Conservation (phyloP, 2,888 invertebrate genomes). For the Anoncus sp. region DNA sequence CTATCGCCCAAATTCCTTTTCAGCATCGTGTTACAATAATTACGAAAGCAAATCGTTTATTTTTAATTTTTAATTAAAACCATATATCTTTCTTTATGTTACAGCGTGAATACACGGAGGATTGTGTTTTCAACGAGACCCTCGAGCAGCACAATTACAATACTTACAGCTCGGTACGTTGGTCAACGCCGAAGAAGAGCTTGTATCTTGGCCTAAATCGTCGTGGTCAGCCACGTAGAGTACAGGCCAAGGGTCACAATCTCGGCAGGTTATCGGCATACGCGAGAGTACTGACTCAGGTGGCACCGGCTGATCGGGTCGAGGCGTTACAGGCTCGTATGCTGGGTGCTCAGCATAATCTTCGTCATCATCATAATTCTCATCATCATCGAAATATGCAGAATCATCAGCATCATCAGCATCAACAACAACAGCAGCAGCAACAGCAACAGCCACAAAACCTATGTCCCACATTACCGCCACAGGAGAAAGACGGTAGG, state of each 20-base stretch:
- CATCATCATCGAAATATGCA: constrained; percentile 66
- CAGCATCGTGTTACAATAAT: constrained; percentile 14
- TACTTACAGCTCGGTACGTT: constrained; percentile 91
- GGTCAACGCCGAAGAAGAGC: constrained; percentile 88
- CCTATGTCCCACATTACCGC: constrained; percentile 76
- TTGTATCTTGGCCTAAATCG: constrained; percentile 91
- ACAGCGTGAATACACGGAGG: constrained; percentile 92
- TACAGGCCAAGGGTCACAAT: constrained; percentile 87
- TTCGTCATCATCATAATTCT: constrained; percentile 75
- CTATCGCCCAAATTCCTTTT: no score
- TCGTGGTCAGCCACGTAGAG: constrained; percentile 89
- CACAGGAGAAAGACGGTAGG: constrained; percentile 76
- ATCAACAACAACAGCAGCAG: constrained; percentile 38
- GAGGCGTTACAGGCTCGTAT: constrained; percentile 83
- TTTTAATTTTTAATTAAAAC: no score
- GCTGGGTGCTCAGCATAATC: constrained; percentile 78
- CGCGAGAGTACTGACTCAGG: constrained; percentile 88
- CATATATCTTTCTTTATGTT: constrained; percentile 83
- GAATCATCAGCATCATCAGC: constrained; percentile 39
- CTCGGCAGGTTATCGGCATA: constrained; percentile 91
- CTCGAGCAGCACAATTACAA: constrained; percentile 94
- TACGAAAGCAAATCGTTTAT: constrained; percentile 16
- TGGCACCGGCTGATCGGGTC: constrained; percentile 84
- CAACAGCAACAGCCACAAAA: constrained; percentile 75
- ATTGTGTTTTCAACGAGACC: constrained; percentile 94